Conservation (phyloP, 2,797 vertebrate genomes). For the Australoheros facetus region DNA sequence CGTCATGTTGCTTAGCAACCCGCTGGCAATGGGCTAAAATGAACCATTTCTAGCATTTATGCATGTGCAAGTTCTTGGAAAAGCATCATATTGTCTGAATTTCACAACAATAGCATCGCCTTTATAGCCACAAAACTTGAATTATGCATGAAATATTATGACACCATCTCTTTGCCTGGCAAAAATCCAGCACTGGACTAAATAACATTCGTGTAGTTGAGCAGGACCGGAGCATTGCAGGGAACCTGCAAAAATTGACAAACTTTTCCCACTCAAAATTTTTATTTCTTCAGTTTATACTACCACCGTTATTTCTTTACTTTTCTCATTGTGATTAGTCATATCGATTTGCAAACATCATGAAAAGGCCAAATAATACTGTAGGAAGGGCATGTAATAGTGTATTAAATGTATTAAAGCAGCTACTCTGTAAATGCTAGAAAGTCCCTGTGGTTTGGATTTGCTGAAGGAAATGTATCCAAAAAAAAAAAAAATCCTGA, state of each 20-base stretch:
- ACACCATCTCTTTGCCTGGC: fast-evolving
- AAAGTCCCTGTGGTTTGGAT: neutral
- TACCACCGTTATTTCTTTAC: neutral
- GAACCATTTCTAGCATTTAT: neutral
- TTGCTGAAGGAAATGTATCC: no score
- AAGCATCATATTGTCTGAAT: fast-evolving
- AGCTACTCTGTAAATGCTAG: neutral
- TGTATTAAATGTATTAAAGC: neutral
- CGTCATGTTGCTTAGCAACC: fast-evolving
- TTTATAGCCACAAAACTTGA: neutral
- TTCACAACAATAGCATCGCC: neutral
- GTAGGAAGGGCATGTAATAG: no score
- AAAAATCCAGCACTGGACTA: neutral
- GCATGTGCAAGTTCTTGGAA: neutral
- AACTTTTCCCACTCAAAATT: neutral
- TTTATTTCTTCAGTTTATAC: neutral
- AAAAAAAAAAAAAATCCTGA: neutral
- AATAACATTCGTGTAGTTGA: neutral
- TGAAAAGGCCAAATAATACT: neutral
- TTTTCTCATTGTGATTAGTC: neutral
- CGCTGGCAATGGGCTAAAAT: neutral
- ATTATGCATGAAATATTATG: neutral
- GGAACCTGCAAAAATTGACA: neutral
- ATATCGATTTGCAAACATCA: neutral
- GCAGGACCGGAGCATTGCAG: neutral